Conservation (phyloP, 2,888 invertebrate genomes). For the Plebejus anna region DNA sequence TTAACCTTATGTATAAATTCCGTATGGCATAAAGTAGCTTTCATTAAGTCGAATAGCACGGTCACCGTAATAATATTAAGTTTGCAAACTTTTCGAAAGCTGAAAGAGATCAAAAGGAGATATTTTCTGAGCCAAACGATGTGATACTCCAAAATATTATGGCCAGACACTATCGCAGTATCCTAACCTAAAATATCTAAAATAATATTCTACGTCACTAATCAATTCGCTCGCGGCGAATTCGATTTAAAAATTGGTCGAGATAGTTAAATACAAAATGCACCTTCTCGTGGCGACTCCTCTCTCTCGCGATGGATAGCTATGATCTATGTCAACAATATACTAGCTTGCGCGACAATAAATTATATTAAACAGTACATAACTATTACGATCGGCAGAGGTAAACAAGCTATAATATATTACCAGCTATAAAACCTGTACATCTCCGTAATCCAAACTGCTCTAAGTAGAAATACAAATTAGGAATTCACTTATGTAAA, state of each 20-base stretch:
- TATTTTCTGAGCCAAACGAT: conserved; percentile 80
- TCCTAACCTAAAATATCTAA: conserved; percentile 79
- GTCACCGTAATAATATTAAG: conserved; percentile 73
- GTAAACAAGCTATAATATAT: conserved; percentile 74
- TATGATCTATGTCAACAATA: conserved; percentile 78
- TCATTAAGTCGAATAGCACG: conserved; percentile 75
- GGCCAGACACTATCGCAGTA: conserved; percentile 80
- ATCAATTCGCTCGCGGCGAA: conserved; percentile 74
- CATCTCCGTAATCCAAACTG: conserved; percentile 77
- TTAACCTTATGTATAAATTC: conserved; percentile 79
- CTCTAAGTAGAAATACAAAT: conserved; percentile 67
- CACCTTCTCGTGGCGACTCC: conserved; percentile 10
- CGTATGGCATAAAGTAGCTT: conserved; percentile 80
- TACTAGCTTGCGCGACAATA: conserved; percentile 74
- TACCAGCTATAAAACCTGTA: conserved; percentile 79
- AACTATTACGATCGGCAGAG: conserved; percentile 80
- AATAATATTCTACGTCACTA: conserved; percentile 76
- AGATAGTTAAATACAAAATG: conserved; percentile 60
- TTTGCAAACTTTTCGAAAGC: conserved; percentile 77
- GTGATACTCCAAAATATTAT: conserved; percentile 79
- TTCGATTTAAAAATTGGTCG: conserved; percentile 75
- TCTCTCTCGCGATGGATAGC: conserved; percentile 62
- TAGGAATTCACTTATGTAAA: conserved; percentile 72
- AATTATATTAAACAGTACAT: conserved; percentile 74
- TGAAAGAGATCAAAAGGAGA: conserved; percentile 79